Evolutionary conservation across 2,888 invertebrate species (phyloP).

Genomic region (Hymenopus coronatus): DNA sequence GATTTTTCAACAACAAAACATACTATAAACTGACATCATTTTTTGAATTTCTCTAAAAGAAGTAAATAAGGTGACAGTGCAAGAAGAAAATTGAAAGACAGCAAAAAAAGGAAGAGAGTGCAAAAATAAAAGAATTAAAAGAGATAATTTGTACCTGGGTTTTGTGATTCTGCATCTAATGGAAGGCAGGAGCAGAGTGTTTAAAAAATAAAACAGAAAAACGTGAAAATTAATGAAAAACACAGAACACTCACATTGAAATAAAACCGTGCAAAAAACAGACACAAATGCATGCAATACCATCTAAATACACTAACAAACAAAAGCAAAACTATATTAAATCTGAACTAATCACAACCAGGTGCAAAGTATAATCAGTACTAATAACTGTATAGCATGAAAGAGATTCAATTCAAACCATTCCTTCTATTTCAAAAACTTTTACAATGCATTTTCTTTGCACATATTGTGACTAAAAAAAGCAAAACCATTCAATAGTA

Average conservation of each 20-base stretch:
- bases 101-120: slow-evolving; percentile 22
- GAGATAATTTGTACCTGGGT: slow-evolving; percentile 34
- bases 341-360: not conserved
- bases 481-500: not conserved
- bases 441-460: not conserved
- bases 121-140: slow-evolving; percentile 22
- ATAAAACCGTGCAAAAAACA: slow-evolving; percentile 38
- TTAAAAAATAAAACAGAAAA: slow-evolving; percentile 44
- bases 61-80: slow-evolving; percentile 21
- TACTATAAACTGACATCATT: not conserved
- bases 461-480: not conserved
- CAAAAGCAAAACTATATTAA: not conserved
- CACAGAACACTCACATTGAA: slow-evolving; percentile 29
- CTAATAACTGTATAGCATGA: too few relatives aligned
- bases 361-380: not conserved
- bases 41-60: slow-evolving; percentile 13
- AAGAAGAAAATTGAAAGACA: slow-evolving; percentile 22
- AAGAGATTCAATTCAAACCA: too few relatives aligned
- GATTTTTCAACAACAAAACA: not conserved
- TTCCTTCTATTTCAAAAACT: not conserved
- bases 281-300: slow-evolving; percentile 32
- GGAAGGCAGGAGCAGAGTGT: slow-evolving; percentile 40
- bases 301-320: not conserved
- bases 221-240: slow-evolving; percentile 34
- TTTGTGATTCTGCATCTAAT: slow-evolving; percentile 36